Base-by-base conservation (phyloP, 1,140 invertebrate genomes). In the Atta cephalotes region DNA sequence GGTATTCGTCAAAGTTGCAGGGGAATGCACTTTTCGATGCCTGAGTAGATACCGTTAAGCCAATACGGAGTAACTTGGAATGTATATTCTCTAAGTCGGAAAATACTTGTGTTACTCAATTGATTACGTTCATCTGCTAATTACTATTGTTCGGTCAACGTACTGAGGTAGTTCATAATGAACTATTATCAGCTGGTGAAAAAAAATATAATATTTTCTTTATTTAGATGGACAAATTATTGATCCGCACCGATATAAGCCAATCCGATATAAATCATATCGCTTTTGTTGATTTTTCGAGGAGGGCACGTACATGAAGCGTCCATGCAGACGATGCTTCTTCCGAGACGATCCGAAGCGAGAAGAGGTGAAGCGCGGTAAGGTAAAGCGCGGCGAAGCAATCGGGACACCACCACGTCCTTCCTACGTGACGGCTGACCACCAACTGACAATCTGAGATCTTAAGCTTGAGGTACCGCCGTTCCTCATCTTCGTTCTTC, bases 401-500 rank as follows among this genome's bases (percentile, higher is more conserved):
- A 81, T 82, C 62, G 56, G 80, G 56, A 76, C 68, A 18, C 35
- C 28, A 80, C 81, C 72, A 88, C 92, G 93, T 92, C 92, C 92
- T 94, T 92, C 81, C 92, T 89, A 86, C 87, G 88, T 90, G 91
- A 93, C 92, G 94, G 93, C 92, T 94, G 93, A 93, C 92, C 93
- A 95, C 92, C 93, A 91, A 95, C 94, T 94, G 93, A 93, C 93
- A 93, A 92, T 91, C 84, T 72, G 81, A 91, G 91, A 94, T 94
- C 90, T 92, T 93, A 92, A 92, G 90, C 90, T 92, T 93, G 92
- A 92, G 90, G 92, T 90, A 91, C 91, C 91, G 90, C 90, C 92
- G 91, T 95, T 94, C 93, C 93, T 95, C 93, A 94, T 94, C 93
- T 94, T 95, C 93, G 92, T 94, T 94, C 93, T 94, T 93, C 82